These are phyloP conservation scores for Pteropus alecto DNA, from an alignment of 2,113 vertebrate species.

Conservation along the genomic window DNA sequence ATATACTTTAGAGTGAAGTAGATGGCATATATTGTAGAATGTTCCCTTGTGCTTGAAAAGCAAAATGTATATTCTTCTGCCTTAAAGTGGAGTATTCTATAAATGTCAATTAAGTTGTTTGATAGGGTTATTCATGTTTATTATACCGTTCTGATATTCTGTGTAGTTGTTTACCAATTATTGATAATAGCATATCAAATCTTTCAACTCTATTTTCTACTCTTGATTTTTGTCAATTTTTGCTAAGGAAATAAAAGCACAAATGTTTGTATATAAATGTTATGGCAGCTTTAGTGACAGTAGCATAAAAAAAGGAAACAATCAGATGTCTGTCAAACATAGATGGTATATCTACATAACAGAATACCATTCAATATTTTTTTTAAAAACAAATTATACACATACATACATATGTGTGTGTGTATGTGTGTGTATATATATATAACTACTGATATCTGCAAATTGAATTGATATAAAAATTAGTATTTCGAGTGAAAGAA, in stretches of 20 bases:
- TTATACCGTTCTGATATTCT: neutral
- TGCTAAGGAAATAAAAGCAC: neutral
- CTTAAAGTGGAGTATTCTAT: neutral
- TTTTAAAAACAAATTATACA: neutral
- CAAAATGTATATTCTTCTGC: neutral
- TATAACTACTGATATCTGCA: no score
- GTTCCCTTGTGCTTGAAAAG: neutral
- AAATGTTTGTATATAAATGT: neutral
- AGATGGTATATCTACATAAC: neutral
- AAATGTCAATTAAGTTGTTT: neutral
- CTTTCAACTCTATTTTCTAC: neutral
- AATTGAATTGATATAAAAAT: no score
- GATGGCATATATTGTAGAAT: neutral
- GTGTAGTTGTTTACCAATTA: neutral
- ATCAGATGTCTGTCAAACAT: neutral
- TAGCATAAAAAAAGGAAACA: neutral
- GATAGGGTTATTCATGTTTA: neutral
- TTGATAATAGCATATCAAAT: neutral
- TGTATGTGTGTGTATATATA: no score
- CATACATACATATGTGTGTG: no score
- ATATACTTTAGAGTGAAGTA: neutral
- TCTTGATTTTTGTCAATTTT: neutral
- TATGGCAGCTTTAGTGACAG: neutral
- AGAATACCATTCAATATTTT: neutral
- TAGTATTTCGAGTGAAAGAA: no score